These are phyloP conservation scores for Sminthurides bifidus DNA, from an alignment of 1,140 invertebrate genomes.

Conservation along the genomic window DNA sequence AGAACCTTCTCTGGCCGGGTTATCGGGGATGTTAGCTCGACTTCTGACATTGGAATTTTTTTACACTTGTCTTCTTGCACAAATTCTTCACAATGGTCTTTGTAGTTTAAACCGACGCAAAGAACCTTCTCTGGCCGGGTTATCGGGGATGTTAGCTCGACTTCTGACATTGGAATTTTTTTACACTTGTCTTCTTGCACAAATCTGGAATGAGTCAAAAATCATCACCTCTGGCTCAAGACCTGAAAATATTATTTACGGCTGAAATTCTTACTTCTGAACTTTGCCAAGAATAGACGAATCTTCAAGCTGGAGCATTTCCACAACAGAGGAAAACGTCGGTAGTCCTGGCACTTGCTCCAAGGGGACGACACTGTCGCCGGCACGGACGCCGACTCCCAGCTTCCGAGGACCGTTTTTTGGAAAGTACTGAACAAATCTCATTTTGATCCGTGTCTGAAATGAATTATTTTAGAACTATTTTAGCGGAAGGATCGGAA, in stretches of 20 bases:
- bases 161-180: neutral
- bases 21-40: conserved; percentile 48
- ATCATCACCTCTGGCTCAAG: too few species aligned
- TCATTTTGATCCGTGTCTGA: conserved; percentile 22
- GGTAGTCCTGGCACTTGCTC: conserved; percentile 6
- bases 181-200: neutral
- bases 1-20: conserved; percentile 60
- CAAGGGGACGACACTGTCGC: neutral
- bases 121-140: conserved; percentile 60
- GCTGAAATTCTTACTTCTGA: conserved; percentile 10
- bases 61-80: neutral
- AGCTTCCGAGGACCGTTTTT: conserved; percentile 1
- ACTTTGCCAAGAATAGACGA: conserved; percentile 3
- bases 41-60: conserved; percentile 10
- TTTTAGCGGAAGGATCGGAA: neutral
- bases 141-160: conserved; percentile 47
- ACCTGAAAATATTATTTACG: neutral
- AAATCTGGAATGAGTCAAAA: too few species aligned
- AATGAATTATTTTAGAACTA: neutral
- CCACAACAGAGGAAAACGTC: neutral
- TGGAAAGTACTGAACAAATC: conserved; percentile 22
- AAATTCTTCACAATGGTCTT: conserved; percentile 46
- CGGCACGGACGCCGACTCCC: conserved; percentile 13
- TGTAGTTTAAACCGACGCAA: conserved; percentile 68
- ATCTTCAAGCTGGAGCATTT: conserved; percentile 5